phyloP scores from a whole-genome alignment of 1,140 invertebrate species.

The Zaprionus vittiger region DNA sequence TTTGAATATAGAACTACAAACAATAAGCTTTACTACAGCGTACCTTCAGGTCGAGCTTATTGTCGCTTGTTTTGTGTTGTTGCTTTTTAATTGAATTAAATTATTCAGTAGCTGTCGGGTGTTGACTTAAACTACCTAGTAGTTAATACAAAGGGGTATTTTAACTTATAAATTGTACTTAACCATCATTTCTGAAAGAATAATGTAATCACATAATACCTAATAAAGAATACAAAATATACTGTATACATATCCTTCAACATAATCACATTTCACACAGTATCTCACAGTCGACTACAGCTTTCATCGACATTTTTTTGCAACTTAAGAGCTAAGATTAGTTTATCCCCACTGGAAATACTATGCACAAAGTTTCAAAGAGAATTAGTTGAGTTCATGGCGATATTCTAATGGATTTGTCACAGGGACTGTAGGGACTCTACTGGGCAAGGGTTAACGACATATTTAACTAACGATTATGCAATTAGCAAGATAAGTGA shows the following conservation, averaged over 20 bases:
- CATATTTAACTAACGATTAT: conserved; percentile 31
- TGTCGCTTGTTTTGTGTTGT: conserved; percentile 3
- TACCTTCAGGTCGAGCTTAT: conserved; percentile 2
- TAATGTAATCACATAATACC: no score
- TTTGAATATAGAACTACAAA: neutral
- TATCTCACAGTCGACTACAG: neutral
- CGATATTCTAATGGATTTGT: neutral
- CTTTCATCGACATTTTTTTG: neutral
- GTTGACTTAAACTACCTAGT: neutral
- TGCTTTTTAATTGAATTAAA: conserved; percentile 70
- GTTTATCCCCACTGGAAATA: conserved; percentile 5
- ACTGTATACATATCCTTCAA: no score
- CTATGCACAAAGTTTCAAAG: conserved; percentile 10
- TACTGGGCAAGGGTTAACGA: conserved; percentile 6
- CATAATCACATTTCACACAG: neutral
- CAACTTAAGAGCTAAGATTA: conserved; percentile 10
- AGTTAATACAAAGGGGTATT: neutral
- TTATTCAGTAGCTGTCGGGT: conserved; percentile 57
- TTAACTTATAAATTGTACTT: neutral
- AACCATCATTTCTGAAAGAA: no score
- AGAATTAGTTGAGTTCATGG: conserved; percentile 1
- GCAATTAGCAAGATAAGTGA: conserved; percentile 30
- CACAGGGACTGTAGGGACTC: neutral
- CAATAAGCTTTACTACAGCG: neutral
- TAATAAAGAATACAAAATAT: no score